These are phyloP conservation scores for Platalea minor DNA, from an alignment of 2,797 vertebrate species.

Conservation along the genomic window DNA sequence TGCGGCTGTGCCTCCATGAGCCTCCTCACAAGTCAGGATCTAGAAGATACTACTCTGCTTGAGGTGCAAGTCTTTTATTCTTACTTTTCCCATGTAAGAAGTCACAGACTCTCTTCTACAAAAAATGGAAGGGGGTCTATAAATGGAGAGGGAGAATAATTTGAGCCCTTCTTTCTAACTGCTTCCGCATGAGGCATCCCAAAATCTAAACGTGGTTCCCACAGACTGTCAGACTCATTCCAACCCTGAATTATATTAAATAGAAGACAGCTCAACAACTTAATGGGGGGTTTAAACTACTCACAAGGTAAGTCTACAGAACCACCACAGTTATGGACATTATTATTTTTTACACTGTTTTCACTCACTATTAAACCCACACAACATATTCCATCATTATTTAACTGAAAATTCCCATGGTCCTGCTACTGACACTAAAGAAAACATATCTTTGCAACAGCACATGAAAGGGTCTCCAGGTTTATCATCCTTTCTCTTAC, in stretches of 20 bases:
- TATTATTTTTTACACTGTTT: neutral
- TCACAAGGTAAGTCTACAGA: neutral
- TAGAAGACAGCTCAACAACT: neutral
- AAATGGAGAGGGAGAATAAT: neutral
- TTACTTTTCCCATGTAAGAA: neutral
- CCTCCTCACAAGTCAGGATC: neutral
- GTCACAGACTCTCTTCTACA: neutral
- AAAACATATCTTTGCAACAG: neutral
- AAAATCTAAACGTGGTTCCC: neutral
- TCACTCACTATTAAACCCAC: neutral
- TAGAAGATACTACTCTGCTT: neutral
- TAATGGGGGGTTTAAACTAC: neutral
- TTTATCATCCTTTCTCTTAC: neutral
- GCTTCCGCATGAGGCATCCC: neutral
- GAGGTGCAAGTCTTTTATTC: neutral
- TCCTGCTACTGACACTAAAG: neutral
- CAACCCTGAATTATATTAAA: neutral
- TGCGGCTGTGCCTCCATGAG: neutral
- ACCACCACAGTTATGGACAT: neutral
- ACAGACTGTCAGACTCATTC: neutral
- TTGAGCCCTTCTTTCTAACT: neutral
- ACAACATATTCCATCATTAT: neutral
- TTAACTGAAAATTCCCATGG: neutral
- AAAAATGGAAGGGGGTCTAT: neutral
- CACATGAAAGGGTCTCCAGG: neutral